phyloP scores from a whole-genome alignment of 2,797 vertebrate genomes.

The Spinibarbus caldwelli region DNA sequence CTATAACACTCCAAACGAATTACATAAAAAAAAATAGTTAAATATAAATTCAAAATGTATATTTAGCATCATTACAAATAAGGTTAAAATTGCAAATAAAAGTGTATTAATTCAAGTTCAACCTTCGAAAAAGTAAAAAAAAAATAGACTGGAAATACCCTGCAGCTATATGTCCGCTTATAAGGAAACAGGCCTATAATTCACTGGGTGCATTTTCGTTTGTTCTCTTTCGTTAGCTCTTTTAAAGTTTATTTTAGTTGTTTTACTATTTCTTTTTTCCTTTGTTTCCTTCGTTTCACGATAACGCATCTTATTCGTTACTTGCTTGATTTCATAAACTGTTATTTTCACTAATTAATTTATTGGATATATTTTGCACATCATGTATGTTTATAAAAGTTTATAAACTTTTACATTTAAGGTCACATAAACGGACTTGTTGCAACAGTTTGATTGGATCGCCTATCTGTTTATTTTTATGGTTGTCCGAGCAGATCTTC shows the following conservation, averaged over 20 bases:
- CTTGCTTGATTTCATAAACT: not conserved
- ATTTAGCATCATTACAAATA: not conserved
- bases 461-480: constrained; percentile 6
- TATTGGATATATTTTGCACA: not conserved
- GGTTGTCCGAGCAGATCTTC: not conserved
- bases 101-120: not conserved
- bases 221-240: no score
- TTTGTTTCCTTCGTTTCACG: not conserved
- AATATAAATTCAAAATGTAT: not conserved
- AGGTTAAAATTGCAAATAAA: not conserved
- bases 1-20: not conserved
- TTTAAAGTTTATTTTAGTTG: no score
- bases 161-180: no score
- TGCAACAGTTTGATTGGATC: not conserved
- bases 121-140: no score
- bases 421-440: not conserved
- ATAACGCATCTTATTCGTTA: not conserved
- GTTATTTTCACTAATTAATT: not conserved
- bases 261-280: no score
- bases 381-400: not conserved
- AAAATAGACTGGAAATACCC: not conserved
- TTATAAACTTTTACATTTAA: not conserved
- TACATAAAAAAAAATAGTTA: not conserved
- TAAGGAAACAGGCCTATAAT: no score
- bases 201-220: no score